Percentiles rank a stretch among this genome's conserved stretches.
phyloP scores from a whole-genome alignment of 2,888 invertebrate species.

The Eupithecia dodoneata region DNA sequence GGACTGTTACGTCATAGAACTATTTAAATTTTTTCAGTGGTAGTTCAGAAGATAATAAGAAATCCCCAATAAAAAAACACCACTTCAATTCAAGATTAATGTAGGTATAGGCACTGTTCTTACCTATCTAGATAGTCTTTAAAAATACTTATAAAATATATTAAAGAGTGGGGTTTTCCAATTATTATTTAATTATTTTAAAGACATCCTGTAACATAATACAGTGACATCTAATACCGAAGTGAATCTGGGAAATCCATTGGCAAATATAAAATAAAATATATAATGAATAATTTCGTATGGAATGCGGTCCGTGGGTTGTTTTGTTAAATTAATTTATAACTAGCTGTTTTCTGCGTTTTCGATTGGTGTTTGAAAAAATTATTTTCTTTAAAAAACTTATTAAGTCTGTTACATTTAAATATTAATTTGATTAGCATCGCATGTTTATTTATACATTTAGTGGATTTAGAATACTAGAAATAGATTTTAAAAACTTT shows the following conservation, averaged over 20 bases:
- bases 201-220: conserved; percentile 43
- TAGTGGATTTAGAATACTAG: not conserved
- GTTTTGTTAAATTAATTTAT: conserved; percentile 34
- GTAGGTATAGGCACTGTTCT: not conserved
- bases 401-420: not conserved
- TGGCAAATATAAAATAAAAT: conserved; percentile 43
- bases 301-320: conserved; percentile 44
- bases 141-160: not conserved
- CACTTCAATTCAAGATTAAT: not conserved
- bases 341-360: conserved; percentile 29
- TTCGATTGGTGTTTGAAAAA: conserved; percentile 11
- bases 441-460: not conserved
- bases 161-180: conserved; percentile 26
- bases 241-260: conserved; percentile 46
- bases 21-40: too few relatives aligned
- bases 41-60: not conserved
- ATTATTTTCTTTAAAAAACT: not conserved
- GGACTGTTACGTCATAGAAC: too few relatives aligned
- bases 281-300: conserved; percentile 41
- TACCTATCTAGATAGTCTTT: not conserved
- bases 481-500: not conserved
- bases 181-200: conserved; percentile 24
- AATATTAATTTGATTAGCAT: not conserved
- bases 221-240: conserved; percentile 44
- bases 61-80: not conserved